phyloP scores from a whole-genome alignment of 2,888 invertebrate genomes.

The Xylota segnis region DNA sequence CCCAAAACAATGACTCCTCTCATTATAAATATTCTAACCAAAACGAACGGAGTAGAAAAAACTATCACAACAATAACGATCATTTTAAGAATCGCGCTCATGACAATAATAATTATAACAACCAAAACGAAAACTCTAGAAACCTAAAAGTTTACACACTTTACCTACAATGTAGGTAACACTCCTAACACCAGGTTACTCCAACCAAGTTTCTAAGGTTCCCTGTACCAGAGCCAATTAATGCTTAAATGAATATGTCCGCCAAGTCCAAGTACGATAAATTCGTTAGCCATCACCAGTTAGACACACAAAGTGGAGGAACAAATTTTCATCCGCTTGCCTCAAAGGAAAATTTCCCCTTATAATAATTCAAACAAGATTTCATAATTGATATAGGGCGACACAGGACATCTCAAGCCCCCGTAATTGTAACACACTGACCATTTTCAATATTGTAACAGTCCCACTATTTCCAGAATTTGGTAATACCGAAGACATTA shows the following conservation, averaged over 20 bases:
- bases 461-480: conserved; percentile 23
- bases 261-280: too few species aligned
- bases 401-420: conserved; percentile 12
- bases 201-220: too few species aligned
- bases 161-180: too few species aligned
- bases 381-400: conserved; percentile 20
- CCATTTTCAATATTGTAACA: background rate
- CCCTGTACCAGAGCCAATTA: too few species aligned
- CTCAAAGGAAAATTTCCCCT: conserved; percentile 7
- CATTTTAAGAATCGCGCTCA: background rate
- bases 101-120: background rate
- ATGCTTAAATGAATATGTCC: too few species aligned
- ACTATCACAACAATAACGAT: background rate
- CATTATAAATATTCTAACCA: background rate
- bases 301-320: background rate
- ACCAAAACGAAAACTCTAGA: background rate
- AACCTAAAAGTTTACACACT: background rate
- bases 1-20: background rate
- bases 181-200: too few species aligned
- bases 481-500: conserved; percentile 8
- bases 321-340: conserved; percentile 17
- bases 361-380: conserved; percentile 6
- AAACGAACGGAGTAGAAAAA: background rate
- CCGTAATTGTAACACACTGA: background rate
- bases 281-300: too few species aligned